Evolutionary conservation across 1,140 invertebrate species (phyloP), one percentile per base, ranked within the genome.

Genomic region (Drosophila watanabei): DNA sequence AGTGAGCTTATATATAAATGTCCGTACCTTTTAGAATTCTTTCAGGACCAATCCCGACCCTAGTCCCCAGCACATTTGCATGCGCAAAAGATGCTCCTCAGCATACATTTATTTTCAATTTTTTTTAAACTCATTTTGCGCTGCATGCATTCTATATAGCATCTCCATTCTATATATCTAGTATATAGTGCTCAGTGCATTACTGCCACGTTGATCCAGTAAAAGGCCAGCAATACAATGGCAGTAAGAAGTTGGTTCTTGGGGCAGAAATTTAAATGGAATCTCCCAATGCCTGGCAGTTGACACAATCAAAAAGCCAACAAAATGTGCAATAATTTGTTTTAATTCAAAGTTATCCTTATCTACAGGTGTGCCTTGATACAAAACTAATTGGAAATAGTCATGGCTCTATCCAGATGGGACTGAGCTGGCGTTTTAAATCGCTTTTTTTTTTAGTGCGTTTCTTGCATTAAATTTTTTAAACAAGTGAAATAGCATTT

Each of bases 31-130:
- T 86, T 75, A 69, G 79, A 81, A 85, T 84, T 59, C 77, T 72
- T 61, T 45, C 59, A 76, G 45, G 28, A 30, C 45, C 49, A 45
- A 62, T 77, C 39, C 46, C 59, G 24, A 11, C 9, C 43, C 28
- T 33, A 35, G 13, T 54, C 37, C 32, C 80, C 45, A 58, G 76
- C 43, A 61, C 69, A 89, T 89, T 81, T 89, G 73, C 78, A 88
- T 88, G 78, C 72, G 78, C 81, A 80, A 58, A 88, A 75, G 57
- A 75, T 84, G 65, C 84, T 84, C 52, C 82, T 56, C 54, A 37
- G 64, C 73, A 80, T 84, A 80, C 72, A 78, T 65, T 82, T 79
- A 78, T 80, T 78, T 84, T 63, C 54, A 54, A 84, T 80, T 76
- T 68, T 59, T 51, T 52, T 68, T 78, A 54, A 84, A 84, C 77